Percentiles rank a stretch among this genome's conserved stretches.
Conservation (phyloP, 2,797 vertebrate species). For the Pelochelys cantorii region DNA sequence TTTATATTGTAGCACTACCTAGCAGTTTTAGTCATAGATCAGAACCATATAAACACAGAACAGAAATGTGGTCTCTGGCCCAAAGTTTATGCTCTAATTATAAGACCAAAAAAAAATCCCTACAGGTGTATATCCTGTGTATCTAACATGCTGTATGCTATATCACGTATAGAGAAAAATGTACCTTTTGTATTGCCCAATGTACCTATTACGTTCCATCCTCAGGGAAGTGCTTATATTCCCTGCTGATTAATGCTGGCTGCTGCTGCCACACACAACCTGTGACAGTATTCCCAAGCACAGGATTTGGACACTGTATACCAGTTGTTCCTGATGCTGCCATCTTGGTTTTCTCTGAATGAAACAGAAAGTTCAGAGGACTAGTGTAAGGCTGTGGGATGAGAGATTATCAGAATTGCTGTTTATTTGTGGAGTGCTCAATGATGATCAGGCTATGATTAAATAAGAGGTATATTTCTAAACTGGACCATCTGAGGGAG, state of each 20-base stretch:
- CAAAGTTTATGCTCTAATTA: not conserved
- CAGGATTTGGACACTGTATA: not conserved
- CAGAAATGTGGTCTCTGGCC: not conserved
- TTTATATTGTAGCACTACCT: not conserved
- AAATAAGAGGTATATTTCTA: not conserved
- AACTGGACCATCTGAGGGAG: not conserved
- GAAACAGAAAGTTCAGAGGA: not conserved
- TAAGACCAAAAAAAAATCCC: not conserved
- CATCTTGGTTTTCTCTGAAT: not conserved
- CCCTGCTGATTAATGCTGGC: rapidly evolving
- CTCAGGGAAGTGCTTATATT: not conserved
- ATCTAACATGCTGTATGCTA: not conserved
- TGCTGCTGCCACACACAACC: not conserved
- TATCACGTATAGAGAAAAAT: not conserved
- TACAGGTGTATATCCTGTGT: not conserved
- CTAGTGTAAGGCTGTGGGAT: not conserved
- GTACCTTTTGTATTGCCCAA: not conserved
- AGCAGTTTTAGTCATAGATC: not conserved
- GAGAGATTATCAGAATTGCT: not conserved
- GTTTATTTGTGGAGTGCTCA: not conserved
- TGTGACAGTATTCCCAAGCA: not conserved
- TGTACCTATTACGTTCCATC: rapidly evolving
- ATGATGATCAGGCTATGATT: not conserved
- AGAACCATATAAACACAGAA: not conserved
- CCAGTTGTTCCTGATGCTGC: not conserved